Evolutionary conservation across 1,140 invertebrate genomes (phyloP).

Genomic region (Trichonephila inaurata): DNA sequence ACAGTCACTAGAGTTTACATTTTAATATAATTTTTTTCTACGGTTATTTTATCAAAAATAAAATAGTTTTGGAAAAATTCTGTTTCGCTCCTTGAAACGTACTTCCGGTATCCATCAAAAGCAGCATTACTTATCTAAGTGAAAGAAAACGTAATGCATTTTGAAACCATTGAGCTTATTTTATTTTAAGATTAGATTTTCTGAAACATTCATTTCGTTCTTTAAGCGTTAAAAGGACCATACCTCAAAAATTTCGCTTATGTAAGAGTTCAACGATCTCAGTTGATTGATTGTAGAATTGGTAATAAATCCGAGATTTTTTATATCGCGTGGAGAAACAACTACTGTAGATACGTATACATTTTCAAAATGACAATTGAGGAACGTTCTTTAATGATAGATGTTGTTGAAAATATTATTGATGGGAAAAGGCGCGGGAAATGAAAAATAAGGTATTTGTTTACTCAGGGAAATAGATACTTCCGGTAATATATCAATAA

Average conservation of each 20-base stretch:
- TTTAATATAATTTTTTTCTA: no score
- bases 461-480: background rate
- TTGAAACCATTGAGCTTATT: no score
- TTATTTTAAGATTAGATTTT: background rate
- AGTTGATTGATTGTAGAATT: background rate
- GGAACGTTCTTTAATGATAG: background rate
- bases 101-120: no score
- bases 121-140: no score
- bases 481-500: background rate
- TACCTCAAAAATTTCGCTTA: background rate
- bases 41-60: no score
- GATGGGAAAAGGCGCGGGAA: background rate
- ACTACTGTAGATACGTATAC: background rate
- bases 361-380: background rate
- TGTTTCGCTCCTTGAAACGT: no score
- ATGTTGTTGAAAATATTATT: background rate
- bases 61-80: no score
- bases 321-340: background rate
- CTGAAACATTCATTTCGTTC: background rate
- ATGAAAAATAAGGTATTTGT: background rate
- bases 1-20: no score
- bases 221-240: background rate
- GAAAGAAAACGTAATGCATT: no score
- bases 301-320: background rate
- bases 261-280: background rate